phyloP scores from a whole-genome alignment of 64 coral and sea anemone genomes.

The Actinia equina region DNA sequence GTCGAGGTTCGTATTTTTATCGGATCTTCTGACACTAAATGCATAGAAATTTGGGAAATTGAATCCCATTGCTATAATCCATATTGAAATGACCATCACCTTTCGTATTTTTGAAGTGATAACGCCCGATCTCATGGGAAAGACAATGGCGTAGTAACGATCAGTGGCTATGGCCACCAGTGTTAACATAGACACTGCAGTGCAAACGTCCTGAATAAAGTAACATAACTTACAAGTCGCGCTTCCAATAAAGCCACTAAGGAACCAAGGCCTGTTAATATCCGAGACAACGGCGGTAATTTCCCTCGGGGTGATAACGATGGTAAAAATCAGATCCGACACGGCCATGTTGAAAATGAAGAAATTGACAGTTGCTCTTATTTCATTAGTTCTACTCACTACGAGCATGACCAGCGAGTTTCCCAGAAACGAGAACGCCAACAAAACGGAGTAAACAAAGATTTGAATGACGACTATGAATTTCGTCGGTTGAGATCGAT shows the following conservation, averaged over 20 bases:
- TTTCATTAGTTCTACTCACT: background rate
- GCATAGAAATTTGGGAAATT: constrained; percentile 8
- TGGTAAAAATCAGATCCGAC: constrained; percentile 22
- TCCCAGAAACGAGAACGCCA: background rate
- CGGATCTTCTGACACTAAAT: background rate
- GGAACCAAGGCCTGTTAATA: background rate
- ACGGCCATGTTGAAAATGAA: constrained; percentile 51
- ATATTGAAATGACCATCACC: constrained; percentile 19
- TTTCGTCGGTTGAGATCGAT: background rate
- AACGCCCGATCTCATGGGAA: constrained; percentile 19
- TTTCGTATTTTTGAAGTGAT: constrained; percentile 13
- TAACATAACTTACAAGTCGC: constrained; percentile 31
- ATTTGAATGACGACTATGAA: background rate
- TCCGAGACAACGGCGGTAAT: background rate
- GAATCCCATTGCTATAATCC: constrained; percentile 22
- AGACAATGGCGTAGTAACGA: constrained; percentile 52
- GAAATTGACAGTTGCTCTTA: constrained; percentile 22
- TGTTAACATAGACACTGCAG: constrained; percentile 40
- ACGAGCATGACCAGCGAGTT: constrained; percentile 24
- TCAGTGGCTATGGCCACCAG: constrained; percentile 44
- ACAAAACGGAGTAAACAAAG: background rate
- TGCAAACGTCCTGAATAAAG: background rate
- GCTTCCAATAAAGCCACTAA: background rate
- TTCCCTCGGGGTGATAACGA: background rate
- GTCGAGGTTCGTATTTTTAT: background rate